Evolutionary conservation across 2,888 invertebrate species (phyloP), one percentile per base, ranked within the genome.

Genomic region (Diarsia brunnea): DNA sequence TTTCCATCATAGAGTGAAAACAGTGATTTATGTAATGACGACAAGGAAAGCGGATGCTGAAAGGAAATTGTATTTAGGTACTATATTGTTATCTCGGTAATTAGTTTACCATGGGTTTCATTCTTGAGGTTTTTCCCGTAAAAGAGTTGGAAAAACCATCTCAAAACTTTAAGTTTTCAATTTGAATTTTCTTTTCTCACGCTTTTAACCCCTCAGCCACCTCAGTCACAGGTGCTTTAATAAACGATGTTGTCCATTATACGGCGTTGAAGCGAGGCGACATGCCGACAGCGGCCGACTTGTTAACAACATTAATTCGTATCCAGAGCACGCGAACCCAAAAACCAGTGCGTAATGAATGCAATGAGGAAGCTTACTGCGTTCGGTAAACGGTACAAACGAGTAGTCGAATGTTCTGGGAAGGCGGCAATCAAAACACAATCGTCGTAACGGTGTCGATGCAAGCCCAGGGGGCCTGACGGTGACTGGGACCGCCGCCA

Each of bases 311-410:
- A 82, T 90, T 86, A 83, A 87, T 82, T 82, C 78, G 82, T 86
- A 88, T 84, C 72, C 87, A 78, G 86, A 87, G 74, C 91, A 91
- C 91, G 90, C 89, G 89, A 89, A 87, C 87, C 91, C 90, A 90
- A 94, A 94, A 95, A 93, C 92, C 92, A 89, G 92, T 90, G 91
- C 90, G 89, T 94, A 95, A 94, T 94, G 91, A 94, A 95, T 94
- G 93, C 92, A 94, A 93, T 91, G 91, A 94, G 95, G 95, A 94
- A 94, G 91, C 92, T 82, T 91, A 87, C 89, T 87, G 77, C 88
- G 69, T 93, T 93, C 93, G 92, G 91, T 92, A 94, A 95, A 95
- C 95, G 95, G 95, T 95, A 95, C 93, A 95, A 94, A 94, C 95
- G 92, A 93, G 95, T 92, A 92, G 92, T 91, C 93, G 93, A 93